These are phyloP conservation scores for Aythya baeri DNA, from an alignment of 2,113 vertebrate species.

Conservation along the genomic window DNA sequence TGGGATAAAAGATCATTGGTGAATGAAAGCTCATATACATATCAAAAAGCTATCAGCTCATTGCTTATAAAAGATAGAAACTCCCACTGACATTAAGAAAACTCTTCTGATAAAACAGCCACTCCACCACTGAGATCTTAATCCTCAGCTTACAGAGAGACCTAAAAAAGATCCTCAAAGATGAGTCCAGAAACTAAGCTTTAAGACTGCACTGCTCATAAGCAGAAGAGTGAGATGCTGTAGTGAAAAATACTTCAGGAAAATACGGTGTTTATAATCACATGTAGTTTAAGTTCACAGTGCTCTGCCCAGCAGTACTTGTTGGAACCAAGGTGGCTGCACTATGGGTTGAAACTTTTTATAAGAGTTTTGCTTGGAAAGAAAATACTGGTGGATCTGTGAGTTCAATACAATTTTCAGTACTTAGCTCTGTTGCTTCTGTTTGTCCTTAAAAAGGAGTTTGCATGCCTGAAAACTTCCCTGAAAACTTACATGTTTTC, in stretches of 20 bases:
- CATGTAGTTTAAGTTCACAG: neutral
- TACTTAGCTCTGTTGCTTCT: neutral
- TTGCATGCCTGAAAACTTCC: neutral
- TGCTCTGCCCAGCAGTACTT: fast-evolving
- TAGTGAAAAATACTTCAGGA: neutral
- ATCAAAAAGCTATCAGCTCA: neutral
- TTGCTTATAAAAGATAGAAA: neutral
- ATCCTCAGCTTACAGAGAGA: neutral
- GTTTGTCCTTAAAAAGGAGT: neutral
- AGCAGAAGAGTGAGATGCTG: neutral
- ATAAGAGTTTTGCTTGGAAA: neutral
- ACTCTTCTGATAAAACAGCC: neutral
- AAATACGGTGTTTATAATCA: neutral
- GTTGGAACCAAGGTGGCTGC: neutral
- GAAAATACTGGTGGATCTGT: neutral
- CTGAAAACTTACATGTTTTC: neutral
- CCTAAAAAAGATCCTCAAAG: neutral
- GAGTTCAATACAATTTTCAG: neutral
- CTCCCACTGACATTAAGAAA: neutral
- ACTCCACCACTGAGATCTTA: neutral
- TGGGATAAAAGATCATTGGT: constrained; percentile 14
- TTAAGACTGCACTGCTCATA: neutral
- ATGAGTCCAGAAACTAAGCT: neutral
- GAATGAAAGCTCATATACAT: neutral
- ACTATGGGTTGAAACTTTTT: neutral